Evolutionary conservation across 2,113 vertebrate species (phyloP), one percentile per base, ranked within the genome.

Genomic region (Oreotragus oreotragus): DNA sequence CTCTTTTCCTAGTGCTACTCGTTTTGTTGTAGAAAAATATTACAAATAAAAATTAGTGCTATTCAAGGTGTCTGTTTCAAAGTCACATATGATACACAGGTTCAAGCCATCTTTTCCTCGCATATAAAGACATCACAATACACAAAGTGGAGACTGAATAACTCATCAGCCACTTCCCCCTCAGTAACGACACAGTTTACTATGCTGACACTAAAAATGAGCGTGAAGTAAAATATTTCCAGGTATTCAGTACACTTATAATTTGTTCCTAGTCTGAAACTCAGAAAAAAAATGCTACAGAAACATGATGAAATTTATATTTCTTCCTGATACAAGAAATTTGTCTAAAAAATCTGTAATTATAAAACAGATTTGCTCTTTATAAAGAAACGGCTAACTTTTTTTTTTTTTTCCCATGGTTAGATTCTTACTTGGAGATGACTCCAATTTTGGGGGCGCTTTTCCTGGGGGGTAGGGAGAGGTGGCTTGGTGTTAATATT

Each of bases 1-100:
- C 98, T 97, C 98, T 98, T 98, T 97, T 97, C 97, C 96, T 88
- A 97, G 97, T 97, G 60, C 92, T 80, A 21, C 23, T 73, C 51
- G 58, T 90, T 96, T 76, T 91, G 86, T 97, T 88, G 94, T 95
- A 98, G 94, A 98, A 84, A 98, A 96, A 95, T 47, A 97, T 88
- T 91, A 81, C 84, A 87, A 96, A 93, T 94, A 58, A 97, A 97
- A 79, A 94, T 0, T 91, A 95, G 86, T 97, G 98, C 96, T 85
- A 84, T 93, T 97, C 97, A 92, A 97, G 97, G 87, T 57, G 58
- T 86, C 80, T 84, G 89, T 92, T 91, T 88, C 91, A 91, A 93
- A 79, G 87, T 95, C 0, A 5, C 25, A 77, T 84, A 53, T 86
- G 84, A 25, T 27, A 39, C 66, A 90, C 21, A 88, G 49, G 84